These are phyloP conservation scores for Stenurella melanura DNA, from an alignment of 2,888 invertebrate species.

Conservation along the genomic window DNA sequence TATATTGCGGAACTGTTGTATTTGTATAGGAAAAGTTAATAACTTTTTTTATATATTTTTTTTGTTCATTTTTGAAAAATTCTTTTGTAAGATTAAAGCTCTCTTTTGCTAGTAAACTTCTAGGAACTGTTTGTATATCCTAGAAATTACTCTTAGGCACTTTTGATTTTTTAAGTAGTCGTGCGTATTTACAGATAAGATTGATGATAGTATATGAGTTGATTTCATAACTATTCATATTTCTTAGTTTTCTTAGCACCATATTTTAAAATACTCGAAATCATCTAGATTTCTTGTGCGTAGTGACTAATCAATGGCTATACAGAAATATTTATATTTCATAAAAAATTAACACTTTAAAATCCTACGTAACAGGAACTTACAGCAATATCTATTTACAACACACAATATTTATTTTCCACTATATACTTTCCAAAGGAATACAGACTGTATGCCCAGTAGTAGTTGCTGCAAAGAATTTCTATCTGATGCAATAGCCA, in stretches of 20 bases:
- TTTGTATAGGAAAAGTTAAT: too few species aligned
- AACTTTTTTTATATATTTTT: neutral
- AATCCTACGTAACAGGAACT: neutral
- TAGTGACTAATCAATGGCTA: neutral
- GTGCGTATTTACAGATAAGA: too few species aligned
- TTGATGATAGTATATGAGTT: too few species aligned
- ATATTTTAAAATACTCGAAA: too few species aligned
- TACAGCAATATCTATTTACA: neutral
- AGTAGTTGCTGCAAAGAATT: too few species aligned
- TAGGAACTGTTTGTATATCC: neutral
- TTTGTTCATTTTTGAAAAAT: conserved; percentile 1
- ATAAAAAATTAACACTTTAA: neutral
- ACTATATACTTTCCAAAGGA: too few species aligned
- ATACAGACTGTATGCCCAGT: too few species aligned
- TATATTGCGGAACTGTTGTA: too few species aligned
- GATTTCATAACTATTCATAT: too few species aligned
- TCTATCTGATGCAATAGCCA: too few species aligned
- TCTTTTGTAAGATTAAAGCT: conserved; percentile 1
- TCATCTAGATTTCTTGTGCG: neutral
- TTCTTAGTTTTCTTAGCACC: too few species aligned
- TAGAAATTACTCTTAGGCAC: neutral
- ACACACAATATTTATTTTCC: neutral
- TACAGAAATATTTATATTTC: neutral
- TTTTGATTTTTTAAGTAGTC: neutral
- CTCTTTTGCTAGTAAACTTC: neutral